A percentile compares a stretch with the other conserved stretches of the same genome.
phyloP scores from a whole-genome alignment of 1,140 invertebrate species.

The Drosophila yakuba region DNA sequence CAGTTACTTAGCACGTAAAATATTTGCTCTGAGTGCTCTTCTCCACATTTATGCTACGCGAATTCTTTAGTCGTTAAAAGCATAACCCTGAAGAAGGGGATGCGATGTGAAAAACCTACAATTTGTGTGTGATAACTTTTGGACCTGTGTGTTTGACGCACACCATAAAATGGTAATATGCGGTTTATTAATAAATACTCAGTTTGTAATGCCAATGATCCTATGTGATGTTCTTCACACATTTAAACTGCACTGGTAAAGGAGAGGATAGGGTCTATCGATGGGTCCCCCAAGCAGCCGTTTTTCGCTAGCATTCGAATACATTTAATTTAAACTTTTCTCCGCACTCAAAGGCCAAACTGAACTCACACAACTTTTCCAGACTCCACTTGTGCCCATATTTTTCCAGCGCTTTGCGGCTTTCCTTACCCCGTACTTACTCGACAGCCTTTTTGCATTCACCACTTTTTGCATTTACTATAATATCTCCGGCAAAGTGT shows the following conservation, averaged over 20 bases:
- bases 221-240: too few relatives aligned
- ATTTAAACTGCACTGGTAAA: not conserved
- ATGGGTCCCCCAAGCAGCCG: slow-evolving; percentile 1
- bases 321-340: slow-evolving; percentile 50
- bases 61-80: not conserved
- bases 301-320: slow-evolving; percentile 28
- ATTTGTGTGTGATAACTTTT: not conserved
- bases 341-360: slow-evolving; percentile 30
- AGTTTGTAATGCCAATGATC: too few relatives aligned
- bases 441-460: slow-evolving; percentile 49
- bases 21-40: slow-evolving; percentile 39
- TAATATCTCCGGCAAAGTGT: slow-evolving; percentile 30
- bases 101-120: not conserved
- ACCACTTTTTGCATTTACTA: slow-evolving; percentile 34
- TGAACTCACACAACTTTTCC: slow-evolving; percentile 46
- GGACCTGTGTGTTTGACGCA: too few relatives aligned
- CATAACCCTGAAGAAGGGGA: not conserved
- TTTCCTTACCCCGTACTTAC: slow-evolving; percentile 32
- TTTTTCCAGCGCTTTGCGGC: slow-evolving; percentile 63
- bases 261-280: not conserved
- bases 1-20: slow-evolving; percentile 72
- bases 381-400: slow-evolving; percentile 41
- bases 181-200: too few relatives aligned
- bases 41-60: not conserved
- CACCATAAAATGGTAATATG: too few relatives aligned